Evolutionary conservation across 2,888 invertebrate species (phyloP), one percentile per base, ranked within the genome.

Genomic region (Frankliniella intonsa): DNA sequence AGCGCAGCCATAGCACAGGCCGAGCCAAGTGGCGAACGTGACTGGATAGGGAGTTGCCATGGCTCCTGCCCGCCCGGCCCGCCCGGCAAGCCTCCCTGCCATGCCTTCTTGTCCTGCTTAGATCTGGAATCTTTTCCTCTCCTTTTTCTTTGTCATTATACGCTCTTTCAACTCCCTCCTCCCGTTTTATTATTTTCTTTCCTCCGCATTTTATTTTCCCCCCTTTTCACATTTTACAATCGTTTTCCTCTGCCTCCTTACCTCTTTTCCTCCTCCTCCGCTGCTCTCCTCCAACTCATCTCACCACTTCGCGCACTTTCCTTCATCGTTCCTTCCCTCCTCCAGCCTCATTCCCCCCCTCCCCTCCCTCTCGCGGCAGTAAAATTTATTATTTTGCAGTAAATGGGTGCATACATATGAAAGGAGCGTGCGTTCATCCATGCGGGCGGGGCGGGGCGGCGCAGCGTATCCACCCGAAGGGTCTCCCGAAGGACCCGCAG

Each of bases 321-420:
- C 55, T 17, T 17, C 55, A 55, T 55, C 11, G n/a, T 14, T 22
- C 25, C 22, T 76, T 14, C 69, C 25, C 22, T 76, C 22, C 69
- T 76, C 25, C 69, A 22, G 22, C 22, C 69, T 22, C 69, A 22
- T 8, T 76, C 25, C 69, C 69, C 69, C 69, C 62, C 62, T 1
- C 11, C n/a, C 62, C 62, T 17, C 62, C 69, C 38, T 38, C 38
- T 38, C 38, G 38, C 25, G 69, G 69, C 69, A 76, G 25, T 76
- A 76, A 76, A 76, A 76, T 76, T 76, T 76, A 76, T 76, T 76
- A 76, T 76, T 76, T 76, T 76, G 69, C 69, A 76, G 69, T 76
- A 76, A 76, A 76, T 76, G 69, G 69, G 69, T 76, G 69, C 69
- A 76, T 76, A 25, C 69, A 76, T 76, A 76, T 25, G 69, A 76